A percentile compares a stretch with the other conserved stretches of the same genome.
phyloP scores from a whole-genome alignment of 2,113 vertebrate species.

The Laterallus jamaicensis region DNA sequence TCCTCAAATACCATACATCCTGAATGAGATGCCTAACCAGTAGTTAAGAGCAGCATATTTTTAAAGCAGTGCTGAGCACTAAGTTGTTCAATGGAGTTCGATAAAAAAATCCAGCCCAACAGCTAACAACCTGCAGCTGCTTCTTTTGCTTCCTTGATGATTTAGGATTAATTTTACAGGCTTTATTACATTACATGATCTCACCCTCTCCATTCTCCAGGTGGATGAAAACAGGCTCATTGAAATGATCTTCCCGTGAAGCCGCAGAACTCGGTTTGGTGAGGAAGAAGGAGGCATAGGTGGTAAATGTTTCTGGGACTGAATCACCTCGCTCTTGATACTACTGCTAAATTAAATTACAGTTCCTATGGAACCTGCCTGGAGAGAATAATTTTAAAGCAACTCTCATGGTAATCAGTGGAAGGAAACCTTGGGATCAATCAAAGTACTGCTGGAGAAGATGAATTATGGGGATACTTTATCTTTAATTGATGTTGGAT shows the following conservation, averaged over 20 bases:
- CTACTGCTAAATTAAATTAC: slow-evolving; percentile 2
- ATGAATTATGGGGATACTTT: background rate
- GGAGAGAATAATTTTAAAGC: background rate
- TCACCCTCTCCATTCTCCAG: background rate
- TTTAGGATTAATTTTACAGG: slow-evolving; percentile 58
- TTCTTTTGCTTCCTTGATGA: slow-evolving; percentile 49
- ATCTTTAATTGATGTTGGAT: background rate
- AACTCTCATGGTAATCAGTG: background rate
- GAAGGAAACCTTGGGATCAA: background rate
- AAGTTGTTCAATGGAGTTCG: background rate
- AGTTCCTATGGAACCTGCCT: background rate
- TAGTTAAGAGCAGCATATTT: background rate
- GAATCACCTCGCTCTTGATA: background rate
- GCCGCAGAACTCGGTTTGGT: background rate
- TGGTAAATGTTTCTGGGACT: slow-evolving; percentile 18
- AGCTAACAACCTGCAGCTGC: slow-evolving; percentile 53
- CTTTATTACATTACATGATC: slow-evolving; percentile 45
- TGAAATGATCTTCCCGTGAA: background rate
- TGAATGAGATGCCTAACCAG: background rate
- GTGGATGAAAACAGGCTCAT: background rate
- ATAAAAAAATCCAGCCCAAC: background rate
- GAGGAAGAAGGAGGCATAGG: background rate
- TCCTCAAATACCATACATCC: background rate
- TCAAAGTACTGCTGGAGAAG: background rate
- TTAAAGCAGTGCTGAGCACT: background rate